Percentiles rank a stretch among this genome's conserved stretches.
Conservation (phyloP, 1,140 invertebrate species). For the Anthonomus grandis region DNA sequence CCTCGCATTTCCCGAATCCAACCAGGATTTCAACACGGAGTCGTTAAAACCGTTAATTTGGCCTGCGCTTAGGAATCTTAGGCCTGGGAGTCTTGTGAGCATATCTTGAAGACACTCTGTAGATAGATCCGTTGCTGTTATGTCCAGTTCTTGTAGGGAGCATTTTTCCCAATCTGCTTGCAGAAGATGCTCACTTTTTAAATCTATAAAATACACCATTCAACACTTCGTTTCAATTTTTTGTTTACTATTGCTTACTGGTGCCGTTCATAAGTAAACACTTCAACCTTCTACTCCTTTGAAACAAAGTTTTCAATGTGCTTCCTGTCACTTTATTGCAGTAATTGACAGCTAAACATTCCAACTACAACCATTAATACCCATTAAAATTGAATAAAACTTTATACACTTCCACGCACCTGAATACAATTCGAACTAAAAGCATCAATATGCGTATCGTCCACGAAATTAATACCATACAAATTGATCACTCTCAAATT, state of each 20-base stretch:
- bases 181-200: slow-evolving; percentile 88
- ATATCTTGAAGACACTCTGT: slow-evolving; percentile 93
- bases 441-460: slow-evolving; percentile 98
- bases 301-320: slow-evolving; percentile 92
- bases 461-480: slow-evolving; percentile 97
- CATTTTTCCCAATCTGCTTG: slow-evolving; percentile 98
- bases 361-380: slow-evolving; percentile 62
- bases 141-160: slow-evolving; percentile 89
- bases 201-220: slow-evolving; percentile 54
- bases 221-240: background rate
- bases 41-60: slow-evolving; percentile 98
- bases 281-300: slow-evolving; percentile 87
- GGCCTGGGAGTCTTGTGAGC: slow-evolving; percentile 79
- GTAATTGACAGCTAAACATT: slow-evolving; percentile 95
- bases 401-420: slow-evolving; percentile 46
- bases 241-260: slow-evolving; percentile 60
- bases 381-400: background rate
- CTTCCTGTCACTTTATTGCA: slow-evolving; percentile 96
- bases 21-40: slow-evolving; percentile 84
- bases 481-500: slow-evolving; percentile 94
- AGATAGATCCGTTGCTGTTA: slow-evolving; percentile 93
- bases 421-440: slow-evolving; percentile 92
- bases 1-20: slow-evolving; percentile 81
- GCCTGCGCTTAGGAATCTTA: slow-evolving; percentile 89
- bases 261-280: slow-evolving; percentile 95